phyloP scores from a whole-genome alignment of 2,113 vertebrate species.

The Myotis brandtii region DNA sequence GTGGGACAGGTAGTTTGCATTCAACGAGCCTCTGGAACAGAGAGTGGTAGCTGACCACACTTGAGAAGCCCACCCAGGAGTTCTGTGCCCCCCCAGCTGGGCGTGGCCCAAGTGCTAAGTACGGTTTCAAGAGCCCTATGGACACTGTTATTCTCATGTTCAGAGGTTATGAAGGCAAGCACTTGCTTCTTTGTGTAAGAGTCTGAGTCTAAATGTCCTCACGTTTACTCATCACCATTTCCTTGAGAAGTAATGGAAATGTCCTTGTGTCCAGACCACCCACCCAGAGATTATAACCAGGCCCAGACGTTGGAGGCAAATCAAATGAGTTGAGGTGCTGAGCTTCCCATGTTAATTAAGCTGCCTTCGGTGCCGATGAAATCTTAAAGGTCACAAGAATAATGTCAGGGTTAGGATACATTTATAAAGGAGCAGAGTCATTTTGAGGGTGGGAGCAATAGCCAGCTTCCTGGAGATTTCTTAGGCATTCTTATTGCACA shows the following conservation, averaged over 20 bases:
- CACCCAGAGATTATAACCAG: constrained; percentile 66
- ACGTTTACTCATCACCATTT: background rate
- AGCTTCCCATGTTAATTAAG: constrained; percentile 77
- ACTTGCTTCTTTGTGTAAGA: background rate
- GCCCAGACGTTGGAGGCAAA: constrained; percentile 44
- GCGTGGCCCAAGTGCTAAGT: fast-evolving
- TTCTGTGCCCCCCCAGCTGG: background rate
- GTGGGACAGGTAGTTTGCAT: too few species aligned
- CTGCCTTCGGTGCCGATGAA: constrained; percentile 72
- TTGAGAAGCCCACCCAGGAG: background rate
- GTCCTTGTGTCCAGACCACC: background rate
- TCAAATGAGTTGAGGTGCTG: constrained; percentile 58
- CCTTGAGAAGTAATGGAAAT: background rate
- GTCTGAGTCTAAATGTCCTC: background rate
- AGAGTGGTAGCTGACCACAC: background rate
- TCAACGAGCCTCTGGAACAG: background rate
- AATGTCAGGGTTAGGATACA: constrained; percentile 65
- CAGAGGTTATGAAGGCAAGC: background rate
- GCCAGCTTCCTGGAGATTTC: background rate
- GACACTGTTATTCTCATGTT: background rate
- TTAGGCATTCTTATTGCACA: background rate
- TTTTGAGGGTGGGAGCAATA: background rate
- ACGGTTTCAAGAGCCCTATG: background rate
- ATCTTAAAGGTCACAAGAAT: constrained; percentile 69
- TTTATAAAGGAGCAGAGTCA: background rate